Evolutionary conservation across 2,888 invertebrate genomes (phyloP).

Genomic region (Macropis europaea): DNA sequence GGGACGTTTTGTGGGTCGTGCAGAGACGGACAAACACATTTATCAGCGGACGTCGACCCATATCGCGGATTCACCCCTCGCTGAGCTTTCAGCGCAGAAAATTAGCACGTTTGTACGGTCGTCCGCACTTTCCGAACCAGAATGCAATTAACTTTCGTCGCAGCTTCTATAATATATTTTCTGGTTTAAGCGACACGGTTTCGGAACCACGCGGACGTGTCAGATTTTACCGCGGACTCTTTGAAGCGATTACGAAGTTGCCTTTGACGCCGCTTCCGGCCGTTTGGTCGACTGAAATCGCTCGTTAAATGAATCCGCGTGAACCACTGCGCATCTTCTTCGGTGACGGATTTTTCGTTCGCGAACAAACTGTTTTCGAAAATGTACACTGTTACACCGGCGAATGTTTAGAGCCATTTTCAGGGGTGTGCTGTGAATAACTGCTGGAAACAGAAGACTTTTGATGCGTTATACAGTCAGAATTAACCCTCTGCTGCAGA

Average conservation of each 20-base stretch:
- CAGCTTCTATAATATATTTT: constrained; percentile 16
- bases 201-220: not conserved
- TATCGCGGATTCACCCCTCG: constrained; percentile 43
- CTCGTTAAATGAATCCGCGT: not conserved
- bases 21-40: constrained; percentile 51
- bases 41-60: constrained; percentile 51
- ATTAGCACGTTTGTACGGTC: constrained; percentile 48
- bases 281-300: not conserved
- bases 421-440: too few species aligned
- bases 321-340: not conserved
- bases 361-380: too few species aligned
- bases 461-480: too few species aligned
- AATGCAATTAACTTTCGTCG: constrained; percentile 51
- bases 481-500: too few species aligned
- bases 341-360: not conserved
- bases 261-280: not conserved
- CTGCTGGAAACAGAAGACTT: too few species aligned
- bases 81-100: constrained; percentile 39
- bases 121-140: constrained; percentile 23
- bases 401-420: too few species aligned
- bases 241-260: constrained; percentile 2
- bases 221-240: constrained; percentile 5
- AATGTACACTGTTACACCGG: too few species aligned
- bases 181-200: constrained; percentile 5
- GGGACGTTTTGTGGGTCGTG: constrained; percentile 23